Base-by-base conservation (phyloP, 2,113 vertebrate genomes). In the Australoheros scitulus region DNA sequence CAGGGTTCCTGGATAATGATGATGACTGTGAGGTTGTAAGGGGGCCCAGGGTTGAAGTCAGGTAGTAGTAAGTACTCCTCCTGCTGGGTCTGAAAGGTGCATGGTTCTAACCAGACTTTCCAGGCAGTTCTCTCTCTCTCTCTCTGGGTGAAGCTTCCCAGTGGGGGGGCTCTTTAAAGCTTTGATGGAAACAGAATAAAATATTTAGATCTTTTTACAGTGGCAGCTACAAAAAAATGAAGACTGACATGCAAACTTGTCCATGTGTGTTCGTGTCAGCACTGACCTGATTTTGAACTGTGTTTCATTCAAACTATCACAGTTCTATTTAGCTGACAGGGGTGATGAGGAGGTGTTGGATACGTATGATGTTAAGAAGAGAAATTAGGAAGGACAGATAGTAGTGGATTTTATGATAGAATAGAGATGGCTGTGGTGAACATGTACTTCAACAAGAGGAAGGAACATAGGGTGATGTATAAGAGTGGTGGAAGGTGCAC, bases 1-100 rank as follows among this genome's bases (percentile, higher is more conserved):
- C 58, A 79, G 80, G 58, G 32, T 36, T 60, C 38, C 57, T 76
- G 57, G 81, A 90, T 93, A 88, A 92, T 88, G 87, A 92, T 88
- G 88, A 86, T 90, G 89, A 84, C 79, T 80, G 81, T 61, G 3
- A 60, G n/a, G 82, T n/a, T 81, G 72, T 63, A 26, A 84, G 84
- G 57, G 58, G 58, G 60, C 29, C 70, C 60, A 2, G 36, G 43
- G 82, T 26, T 84, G 38, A 17, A 50, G 61, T 59, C 65, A 9
- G 78, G 47, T 41, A 18, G 18, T 36, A 86, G 74, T 65, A 59
- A 59, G 32, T 70, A 80, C 61, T 41, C 61, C 41, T 41, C 58
- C 82, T 84, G 81, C 70, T 60, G 75, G 61, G n/a, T 11, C 75
- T 22, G 57, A 22, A 76, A 76, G 82, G 55, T 80, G 59, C 7